These are phyloP conservation scores for Philhelius pedissequus DNA, from an alignment of 2,888 invertebrate genomes.

Conservation along the genomic window DNA sequence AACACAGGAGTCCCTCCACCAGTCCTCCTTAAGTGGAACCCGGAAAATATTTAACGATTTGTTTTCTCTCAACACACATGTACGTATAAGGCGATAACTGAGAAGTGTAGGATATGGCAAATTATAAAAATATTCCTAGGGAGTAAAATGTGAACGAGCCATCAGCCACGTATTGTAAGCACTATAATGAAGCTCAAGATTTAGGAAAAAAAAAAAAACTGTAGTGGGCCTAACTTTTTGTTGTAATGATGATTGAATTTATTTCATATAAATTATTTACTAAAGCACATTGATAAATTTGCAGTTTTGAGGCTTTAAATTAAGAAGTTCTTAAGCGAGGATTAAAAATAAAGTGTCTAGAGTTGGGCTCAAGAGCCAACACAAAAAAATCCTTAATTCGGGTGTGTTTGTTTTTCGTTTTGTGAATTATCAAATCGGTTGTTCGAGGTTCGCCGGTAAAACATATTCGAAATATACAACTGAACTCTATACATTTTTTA, in stretches of 20 bases:
- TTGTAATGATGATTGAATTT: conserved; percentile 20
- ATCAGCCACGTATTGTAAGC: neutral
- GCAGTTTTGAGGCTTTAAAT: neutral
- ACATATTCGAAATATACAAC: too few species aligned
- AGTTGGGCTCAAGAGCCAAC: too few species aligned
- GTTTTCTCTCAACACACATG: conserved; percentile 28
- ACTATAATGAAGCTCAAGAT: neutral
- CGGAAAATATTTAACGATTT: conserved; percentile 58
- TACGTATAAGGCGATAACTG: neutral
- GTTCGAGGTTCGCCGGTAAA: too few species aligned
- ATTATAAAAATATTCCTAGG: neutral
- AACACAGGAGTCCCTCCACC: neutral
- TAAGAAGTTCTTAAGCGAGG: too few species aligned
- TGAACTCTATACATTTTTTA: too few species aligned
- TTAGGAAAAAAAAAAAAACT: neutral
- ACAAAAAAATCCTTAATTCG: too few species aligned
- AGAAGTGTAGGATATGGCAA: neutral
- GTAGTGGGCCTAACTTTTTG: neutral
- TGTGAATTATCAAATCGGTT: too few species aligned
- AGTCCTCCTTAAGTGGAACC: conserved; percentile 43
- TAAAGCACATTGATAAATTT: neutral
- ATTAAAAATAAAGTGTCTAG: too few species aligned
- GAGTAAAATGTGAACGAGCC: conserved; percentile 2
- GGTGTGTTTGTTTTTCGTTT: too few species aligned
- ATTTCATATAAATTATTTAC: conserved; percentile 19